Evolutionary conservation across 2,113 vertebrate species (phyloP).

Genomic region (Chaenocephalus aceratus): DNA sequence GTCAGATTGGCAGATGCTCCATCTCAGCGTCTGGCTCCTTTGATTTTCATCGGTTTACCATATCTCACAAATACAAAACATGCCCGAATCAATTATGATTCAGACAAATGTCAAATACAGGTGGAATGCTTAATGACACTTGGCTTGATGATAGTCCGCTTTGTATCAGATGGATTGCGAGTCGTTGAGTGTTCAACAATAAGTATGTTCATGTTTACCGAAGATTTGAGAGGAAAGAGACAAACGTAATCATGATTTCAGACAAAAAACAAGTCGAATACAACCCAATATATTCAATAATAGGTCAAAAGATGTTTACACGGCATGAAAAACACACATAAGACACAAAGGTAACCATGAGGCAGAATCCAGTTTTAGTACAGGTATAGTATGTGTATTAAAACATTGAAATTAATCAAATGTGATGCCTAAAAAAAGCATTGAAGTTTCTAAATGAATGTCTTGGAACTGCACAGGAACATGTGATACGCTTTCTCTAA

Average conservation of each 20-base stretch:
- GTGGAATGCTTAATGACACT: slow-evolving; percentile 48
- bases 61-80: slow-evolving; percentile 49
- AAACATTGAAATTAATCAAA: not conserved
- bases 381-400: not conserved
- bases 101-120: slow-evolving; percentile 68
- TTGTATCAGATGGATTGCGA: slow-evolving; percentile 28
- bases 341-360: no score
- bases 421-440: not conserved
- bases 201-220: slow-evolving; percentile 29
- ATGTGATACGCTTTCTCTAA: not conserved
- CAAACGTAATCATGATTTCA: not conserved
- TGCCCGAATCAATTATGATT: slow-evolving; percentile 58
- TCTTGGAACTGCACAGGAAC: not conserved
- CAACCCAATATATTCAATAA: not conserved
- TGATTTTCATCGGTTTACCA: slow-evolving; percentile 71
- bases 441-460: not conserved
- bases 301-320: not conserved
- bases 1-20: slow-evolving; percentile 71
- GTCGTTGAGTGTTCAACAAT: slow-evolving; percentile 25
- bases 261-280: not conserved
- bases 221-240: slow-evolving; percentile 19
- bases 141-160: slow-evolving; percentile 32
- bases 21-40: slow-evolving; percentile 50
- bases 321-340: not conserved
- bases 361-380: not conserved